Evolutionary conservation across 2,888 invertebrate genomes (phyloP).

Genomic region (Oscheius sp.): DNA sequence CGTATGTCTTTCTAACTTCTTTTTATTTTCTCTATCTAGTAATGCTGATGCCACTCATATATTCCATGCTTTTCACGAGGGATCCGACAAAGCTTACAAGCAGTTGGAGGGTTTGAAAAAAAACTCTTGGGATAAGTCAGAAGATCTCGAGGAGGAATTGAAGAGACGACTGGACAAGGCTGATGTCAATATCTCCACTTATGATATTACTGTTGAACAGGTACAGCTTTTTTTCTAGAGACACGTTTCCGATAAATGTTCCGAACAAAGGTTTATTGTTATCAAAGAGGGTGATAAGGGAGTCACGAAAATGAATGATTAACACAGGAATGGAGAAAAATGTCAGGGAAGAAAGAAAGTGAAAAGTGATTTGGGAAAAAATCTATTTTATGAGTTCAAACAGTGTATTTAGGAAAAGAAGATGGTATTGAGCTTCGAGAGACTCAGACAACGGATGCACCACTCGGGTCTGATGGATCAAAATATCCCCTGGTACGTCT

Average conservation of each 20-base stretch:
- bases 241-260: conserved; percentile 14
- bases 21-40: conserved; percentile 38
- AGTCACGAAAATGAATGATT: background rate
- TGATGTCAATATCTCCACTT: conserved; percentile 60
- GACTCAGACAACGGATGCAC: conserved; percentile 56
- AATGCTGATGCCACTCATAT: conserved; percentile 67
- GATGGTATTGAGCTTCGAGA: conserved; percentile 64
- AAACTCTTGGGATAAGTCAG: conserved; percentile 32
- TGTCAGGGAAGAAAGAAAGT: background rate
- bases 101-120: conserved; percentile 54
- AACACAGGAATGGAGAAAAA: background rate
- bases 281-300: conserved; percentile 17
- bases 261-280: conserved; percentile 8
- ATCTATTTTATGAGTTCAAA: no score
- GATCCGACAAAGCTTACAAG: conserved; percentile 62
- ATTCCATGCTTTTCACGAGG: conserved; percentile 69
- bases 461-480: conserved; percentile 62
- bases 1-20: conserved; percentile 39
- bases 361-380: no score
- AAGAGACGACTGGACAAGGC: conserved; percentile 47
- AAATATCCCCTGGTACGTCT: conserved; percentile 50
- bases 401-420: conserved; percentile 67
- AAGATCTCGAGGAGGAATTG: conserved; percentile 42
- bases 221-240: no score
- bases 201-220: conserved; percentile 62